phyloP scores from a whole-genome alignment of 2,113 vertebrate genomes.

The Oreochromis niloticus region DNA sequence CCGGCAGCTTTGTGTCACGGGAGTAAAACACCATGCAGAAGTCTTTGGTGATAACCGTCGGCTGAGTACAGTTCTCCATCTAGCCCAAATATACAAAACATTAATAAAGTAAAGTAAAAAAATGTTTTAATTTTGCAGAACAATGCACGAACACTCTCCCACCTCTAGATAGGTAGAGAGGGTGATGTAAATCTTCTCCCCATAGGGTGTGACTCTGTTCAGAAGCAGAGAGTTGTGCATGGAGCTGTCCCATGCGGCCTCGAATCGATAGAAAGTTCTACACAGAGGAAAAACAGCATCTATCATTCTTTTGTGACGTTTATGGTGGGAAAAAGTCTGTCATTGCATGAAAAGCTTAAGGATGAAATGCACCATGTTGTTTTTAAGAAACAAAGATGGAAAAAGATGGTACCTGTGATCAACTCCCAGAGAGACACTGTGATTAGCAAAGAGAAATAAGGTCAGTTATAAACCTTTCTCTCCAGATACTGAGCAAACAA shows the following conservation, averaged over 20 bases:
- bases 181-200: constrained; percentile 98
- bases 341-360: neutral
- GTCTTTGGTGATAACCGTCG: constrained; percentile 94
- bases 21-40: constrained; percentile 99
- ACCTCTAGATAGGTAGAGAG: constrained; percentile 96
- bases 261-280: constrained; percentile 95
- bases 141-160: neutral
- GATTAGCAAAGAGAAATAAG: constrained; percentile 60
- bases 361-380: neutral
- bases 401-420: constrained; percentile 85
- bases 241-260: constrained; percentile 95
- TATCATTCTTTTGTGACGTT: neutral
- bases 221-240: constrained; percentile 98
- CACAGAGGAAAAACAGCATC: neutral
- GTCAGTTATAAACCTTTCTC: constrained; percentile 33
- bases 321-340: neutral
- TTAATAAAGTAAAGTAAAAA: neutral
- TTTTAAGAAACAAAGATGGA: neutral
- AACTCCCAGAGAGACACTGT: constrained; percentile 86
- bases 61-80: constrained; percentile 98
- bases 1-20: constrained; percentile 88
- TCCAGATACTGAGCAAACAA: constrained; percentile 11
- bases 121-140: neutral
- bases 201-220: constrained; percentile 93
- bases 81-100: constrained; percentile 35